Evolutionary conservation across 2,113 vertebrate species (phyloP).

Genomic region (Bostrychus sinensis): DNA sequence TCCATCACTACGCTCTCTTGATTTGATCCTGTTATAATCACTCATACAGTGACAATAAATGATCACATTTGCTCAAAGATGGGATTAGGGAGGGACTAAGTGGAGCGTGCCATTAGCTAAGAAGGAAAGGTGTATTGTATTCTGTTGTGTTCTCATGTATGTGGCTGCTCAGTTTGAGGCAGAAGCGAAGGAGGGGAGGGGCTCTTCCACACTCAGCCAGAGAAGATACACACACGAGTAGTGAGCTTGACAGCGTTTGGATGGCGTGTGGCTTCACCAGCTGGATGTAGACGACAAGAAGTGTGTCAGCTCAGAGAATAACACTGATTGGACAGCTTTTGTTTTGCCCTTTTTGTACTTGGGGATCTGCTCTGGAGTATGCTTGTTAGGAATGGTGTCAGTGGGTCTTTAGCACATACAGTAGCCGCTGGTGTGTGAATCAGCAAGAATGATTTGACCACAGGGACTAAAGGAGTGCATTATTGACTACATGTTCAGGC

Average conservation of each 20-base stretch:
- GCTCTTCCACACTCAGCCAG: slow-evolving; percentile 44
- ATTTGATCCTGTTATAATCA: slow-evolving; percentile 26
- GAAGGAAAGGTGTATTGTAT: slow-evolving; percentile 10
- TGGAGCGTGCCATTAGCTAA: neutral
- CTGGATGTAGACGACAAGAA: slow-evolving; percentile 44
- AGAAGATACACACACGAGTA: slow-evolving; percentile 32
- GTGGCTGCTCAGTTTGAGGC: slow-evolving; percentile 44
- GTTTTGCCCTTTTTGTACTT: slow-evolving; percentile 12
- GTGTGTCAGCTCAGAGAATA: slow-evolving; percentile 34
- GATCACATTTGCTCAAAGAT: slow-evolving; percentile 9
- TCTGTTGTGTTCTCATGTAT: slow-evolving; percentile 18
- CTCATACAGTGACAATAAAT: slow-evolving; percentile 16
- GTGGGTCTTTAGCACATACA: slow-evolving; percentile 45
- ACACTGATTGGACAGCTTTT: slow-evolving; percentile 16
- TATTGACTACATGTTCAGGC: slow-evolving; percentile 38
- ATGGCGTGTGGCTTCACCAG: slow-evolving; percentile 56
- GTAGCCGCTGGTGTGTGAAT: slow-evolving; percentile 23
- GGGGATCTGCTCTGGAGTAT: slow-evolving; percentile 3
- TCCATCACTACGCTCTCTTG: slow-evolving; percentile 28
- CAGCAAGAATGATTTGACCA: slow-evolving; percentile 30
- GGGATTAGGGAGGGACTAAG: neutral
- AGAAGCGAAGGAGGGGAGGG: slow-evolving; percentile 66
- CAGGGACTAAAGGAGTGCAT: slow-evolving; percentile 25
- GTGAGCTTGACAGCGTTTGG: slow-evolving; percentile 56
- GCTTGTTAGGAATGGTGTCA: slow-evolving; percentile 51